Base-by-base conservation (phyloP, 2,113 vertebrate species). In the Oophaga pumilio region DNA sequence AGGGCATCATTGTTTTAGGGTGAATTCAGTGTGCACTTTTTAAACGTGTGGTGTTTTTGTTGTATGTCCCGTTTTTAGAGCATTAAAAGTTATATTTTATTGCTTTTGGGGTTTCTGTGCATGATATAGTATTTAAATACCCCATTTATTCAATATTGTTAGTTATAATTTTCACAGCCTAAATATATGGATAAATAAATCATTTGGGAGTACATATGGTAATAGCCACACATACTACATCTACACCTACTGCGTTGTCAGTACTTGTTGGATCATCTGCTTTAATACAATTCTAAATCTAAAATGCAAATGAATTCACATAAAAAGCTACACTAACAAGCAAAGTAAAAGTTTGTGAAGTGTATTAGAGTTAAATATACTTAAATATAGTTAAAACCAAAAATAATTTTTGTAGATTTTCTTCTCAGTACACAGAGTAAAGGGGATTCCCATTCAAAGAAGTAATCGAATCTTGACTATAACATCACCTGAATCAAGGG, bases 331-430 rank as follows among this genome's bases (percentile, higher is more conserved):
- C 43, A n/a, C 73, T 52, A 22, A 49, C 11, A 50, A 76, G 49
- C 20, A 50, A 76, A 50, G 73, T 52, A 74, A 74, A 76, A 20
- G 49, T 76, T 76, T 22, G 8, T 50, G 43, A 10, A 50, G 43
- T 11, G 50, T 52, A 50, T 22, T 22, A 49, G 17, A 49, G 26
- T 52, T 22, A 52, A 76, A 76, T 52, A 49, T 50, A 49, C 43
- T 4, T 74, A 10, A 49, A 49, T 8, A n/a, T 22, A 76, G 43
- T 73, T 73, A 33, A 17, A 14, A 43, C n/a, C n/a, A n/a, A n/a
- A n/a, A n/a, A 33, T 0, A 73, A 6, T 1, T 43, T 28, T 73
- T 8, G 0, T 4, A 0, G 4, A 2, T 22, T 1, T 1, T 66
- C 24, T 66, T 66, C 22, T 66, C 64, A 66, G 20, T 22, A 64